phyloP scores from a whole-genome alignment of 2,113 vertebrate genomes.

The Nannospalax galili region DNA sequence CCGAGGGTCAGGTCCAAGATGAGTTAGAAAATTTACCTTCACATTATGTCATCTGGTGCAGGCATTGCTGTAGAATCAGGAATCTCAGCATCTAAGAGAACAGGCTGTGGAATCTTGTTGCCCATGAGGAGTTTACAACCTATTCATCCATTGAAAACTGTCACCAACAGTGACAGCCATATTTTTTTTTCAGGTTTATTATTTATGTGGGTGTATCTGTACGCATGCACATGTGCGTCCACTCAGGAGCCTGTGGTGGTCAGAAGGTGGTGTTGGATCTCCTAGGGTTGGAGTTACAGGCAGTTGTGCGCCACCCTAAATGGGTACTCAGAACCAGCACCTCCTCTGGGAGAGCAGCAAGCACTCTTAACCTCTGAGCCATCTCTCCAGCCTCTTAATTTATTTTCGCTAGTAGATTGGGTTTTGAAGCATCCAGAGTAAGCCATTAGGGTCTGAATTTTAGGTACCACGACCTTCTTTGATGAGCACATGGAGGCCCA shows the following conservation, averaged over 20 bases:
- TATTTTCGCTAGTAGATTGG: not conserved
- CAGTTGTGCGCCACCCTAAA: too few relatives aligned
- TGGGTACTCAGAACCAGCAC: not conserved
- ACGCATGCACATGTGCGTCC: too few relatives aligned
- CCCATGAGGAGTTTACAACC: not conserved
- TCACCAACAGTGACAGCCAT: not conserved
- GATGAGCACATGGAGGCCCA: not conserved
- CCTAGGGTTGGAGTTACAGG: not conserved
- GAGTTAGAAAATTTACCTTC: conserved; percentile 39
- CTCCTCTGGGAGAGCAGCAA: not conserved
- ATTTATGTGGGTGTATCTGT: not conserved
- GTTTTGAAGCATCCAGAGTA: conserved; percentile 10
- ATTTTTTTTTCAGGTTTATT: not conserved
- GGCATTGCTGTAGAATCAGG: not conserved
- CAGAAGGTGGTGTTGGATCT: not conserved
- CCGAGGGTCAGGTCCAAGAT: not conserved
- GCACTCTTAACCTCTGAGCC: not conserved
- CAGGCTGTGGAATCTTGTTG: conserved; percentile 22
- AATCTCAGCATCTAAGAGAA: not conserved
- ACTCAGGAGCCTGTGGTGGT: too few relatives aligned
- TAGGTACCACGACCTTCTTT: not conserved
- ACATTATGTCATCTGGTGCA: not conserved
- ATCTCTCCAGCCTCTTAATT: not conserved
- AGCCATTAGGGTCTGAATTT: not conserved
- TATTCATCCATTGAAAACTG: not conserved